Evolutionary conservation across 1,140 invertebrate species (phyloP).

Genomic region (Plodia interpunctella): DNA sequence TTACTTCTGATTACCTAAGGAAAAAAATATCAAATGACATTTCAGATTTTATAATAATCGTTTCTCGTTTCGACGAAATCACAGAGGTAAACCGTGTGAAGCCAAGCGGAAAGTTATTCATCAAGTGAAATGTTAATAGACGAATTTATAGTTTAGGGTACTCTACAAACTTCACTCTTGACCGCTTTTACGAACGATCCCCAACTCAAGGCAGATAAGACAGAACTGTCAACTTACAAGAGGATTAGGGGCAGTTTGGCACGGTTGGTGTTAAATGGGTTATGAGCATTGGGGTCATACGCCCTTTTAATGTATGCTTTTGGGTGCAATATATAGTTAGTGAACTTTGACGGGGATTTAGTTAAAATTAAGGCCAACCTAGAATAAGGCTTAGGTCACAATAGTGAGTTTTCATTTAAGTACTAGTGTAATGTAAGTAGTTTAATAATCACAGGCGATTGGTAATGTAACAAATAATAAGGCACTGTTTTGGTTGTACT

Average conservation of each 20-base stretch:
- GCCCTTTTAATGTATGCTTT: neutral
- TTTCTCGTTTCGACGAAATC: neutral
- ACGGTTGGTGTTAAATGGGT: slow-evolving; percentile 10
- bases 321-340: neutral
- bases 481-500: too few species aligned
- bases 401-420: neutral
- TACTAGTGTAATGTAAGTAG: too few species aligned
- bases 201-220: slow-evolving; percentile 7
- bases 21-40: neutral
- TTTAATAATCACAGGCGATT: too few species aligned
- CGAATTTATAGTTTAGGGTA: neutral
- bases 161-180: neutral
- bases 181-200: slow-evolving; percentile 9
- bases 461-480: too few species aligned
- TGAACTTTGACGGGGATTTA: neutral
- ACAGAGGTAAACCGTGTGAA: neutral
- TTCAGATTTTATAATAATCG: neutral
- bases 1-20: too few species aligned
- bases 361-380: neutral
- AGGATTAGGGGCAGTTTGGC: slow-evolving; percentile 6
- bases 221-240: slow-evolving; percentile 8
- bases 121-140: slow-evolving; percentile 7
- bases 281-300: neutral
- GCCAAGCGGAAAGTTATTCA: neutral
- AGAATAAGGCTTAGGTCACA: neutral